These are phyloP conservation scores for Caranx ignobilis DNA, from an alignment of 2,113 vertebrate species.

Conservation along the genomic window DNA sequence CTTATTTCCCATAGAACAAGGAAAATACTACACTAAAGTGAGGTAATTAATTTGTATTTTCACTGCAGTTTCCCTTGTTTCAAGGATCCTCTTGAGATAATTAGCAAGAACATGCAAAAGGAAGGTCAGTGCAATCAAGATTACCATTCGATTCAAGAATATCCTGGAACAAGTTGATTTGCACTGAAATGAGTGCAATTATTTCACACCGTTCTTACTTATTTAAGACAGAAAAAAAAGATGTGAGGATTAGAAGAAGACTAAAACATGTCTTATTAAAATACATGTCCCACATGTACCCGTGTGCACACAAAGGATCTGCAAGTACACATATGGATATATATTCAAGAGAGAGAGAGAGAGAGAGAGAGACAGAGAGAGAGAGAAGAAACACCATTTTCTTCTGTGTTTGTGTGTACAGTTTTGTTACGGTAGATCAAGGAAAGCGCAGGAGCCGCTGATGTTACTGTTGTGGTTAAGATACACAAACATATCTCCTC, in stretches of 20 bases:
- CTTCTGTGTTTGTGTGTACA: constrained; percentile 19
- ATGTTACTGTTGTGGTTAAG: constrained; percentile 48
- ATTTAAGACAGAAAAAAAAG: constrained; percentile 2
- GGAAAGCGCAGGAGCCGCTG: constrained; percentile 23
- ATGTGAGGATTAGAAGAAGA: neutral
- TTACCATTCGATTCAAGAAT: constrained; percentile 29
- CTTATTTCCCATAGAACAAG: constrained; percentile 13
- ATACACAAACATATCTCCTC: constrained; percentile 64
- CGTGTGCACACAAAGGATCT: neutral
- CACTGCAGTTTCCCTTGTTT: constrained; percentile 35
- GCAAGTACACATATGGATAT: neutral
- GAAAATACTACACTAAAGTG: constrained; percentile 21
- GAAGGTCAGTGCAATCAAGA: constrained; percentile 45
- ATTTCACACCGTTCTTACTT: neutral
- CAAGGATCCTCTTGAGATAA: constrained; percentile 42
- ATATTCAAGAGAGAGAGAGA: neutral
- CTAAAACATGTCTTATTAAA: constrained; percentile 1
- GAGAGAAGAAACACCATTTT: neutral
- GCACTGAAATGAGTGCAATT: neutral
- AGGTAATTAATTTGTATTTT: constrained; percentile 47
- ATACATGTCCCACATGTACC: neutral
- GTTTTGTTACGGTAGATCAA: constrained; percentile 43
- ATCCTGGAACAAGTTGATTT: constrained; percentile 16
- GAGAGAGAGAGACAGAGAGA: neutral
- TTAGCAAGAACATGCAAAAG: constrained; percentile 17